Conservation (phyloP, 2,797 vertebrate genomes). For the Xerus rutilus region DNA sequence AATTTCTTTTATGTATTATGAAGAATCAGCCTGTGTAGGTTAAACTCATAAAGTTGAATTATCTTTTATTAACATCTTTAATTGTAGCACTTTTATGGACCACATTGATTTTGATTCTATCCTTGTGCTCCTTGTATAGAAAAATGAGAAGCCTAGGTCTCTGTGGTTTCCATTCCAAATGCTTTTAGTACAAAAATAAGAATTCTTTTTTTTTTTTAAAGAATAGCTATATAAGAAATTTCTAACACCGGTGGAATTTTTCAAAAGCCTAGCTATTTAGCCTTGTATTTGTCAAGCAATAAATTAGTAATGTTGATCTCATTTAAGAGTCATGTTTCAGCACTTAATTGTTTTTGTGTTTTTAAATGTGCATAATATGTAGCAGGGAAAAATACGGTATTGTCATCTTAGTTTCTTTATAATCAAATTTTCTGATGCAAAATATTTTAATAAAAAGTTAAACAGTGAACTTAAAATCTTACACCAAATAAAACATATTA, state of each 20-base stretch:
- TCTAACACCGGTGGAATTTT: not conserved
- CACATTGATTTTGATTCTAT: not conserved
- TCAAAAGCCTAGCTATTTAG: conserved; percentile 4
- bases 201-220: not conserved
- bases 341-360: not conserved
- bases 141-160: not conserved
- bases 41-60: conserved; percentile 34
- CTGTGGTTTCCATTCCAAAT: not conserved
- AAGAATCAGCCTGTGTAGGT: not conserved
- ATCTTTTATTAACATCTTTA: not conserved
- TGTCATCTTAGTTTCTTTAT: not conserved
- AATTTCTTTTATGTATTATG: not conserved
- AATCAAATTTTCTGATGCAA: not conserved
- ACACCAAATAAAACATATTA: not conserved
- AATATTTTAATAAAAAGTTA: not conserved
- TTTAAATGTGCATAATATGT: not conserved
- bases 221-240: not conserved
- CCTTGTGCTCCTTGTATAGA: not conserved
- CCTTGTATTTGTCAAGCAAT: not conserved
- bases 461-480: not conserved
- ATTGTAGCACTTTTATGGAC: not conserved
- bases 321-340: not conserved
- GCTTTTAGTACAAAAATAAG: not conserved
- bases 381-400: not conserved
- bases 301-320: not conserved